Base-by-base conservation (phyloP, 2,888 invertebrate species). In the Helicoverpa assulta region DNA sequence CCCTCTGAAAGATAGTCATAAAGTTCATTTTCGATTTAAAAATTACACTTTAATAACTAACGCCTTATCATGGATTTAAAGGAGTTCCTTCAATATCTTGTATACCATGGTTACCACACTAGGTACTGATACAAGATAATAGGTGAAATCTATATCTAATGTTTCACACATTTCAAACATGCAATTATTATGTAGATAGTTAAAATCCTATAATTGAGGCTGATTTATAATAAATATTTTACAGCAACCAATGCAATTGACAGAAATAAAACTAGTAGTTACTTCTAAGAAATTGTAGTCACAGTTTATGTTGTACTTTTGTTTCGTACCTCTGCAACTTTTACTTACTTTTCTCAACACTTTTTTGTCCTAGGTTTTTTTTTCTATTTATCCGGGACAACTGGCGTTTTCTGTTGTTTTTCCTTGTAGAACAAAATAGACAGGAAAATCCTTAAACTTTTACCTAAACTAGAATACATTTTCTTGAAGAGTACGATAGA, bases 221-320 rank as follows among this genome's bases (percentile, higher is more conserved):
- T 16, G 5, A 16, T 43, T 43, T 43, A 5, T 26, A 33, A 33
- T 26, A 77, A 64, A 64, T 14, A 77, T 21, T 33, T 18, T 29
- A 43, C 40, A 52, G 50, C 21, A 76, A 71, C 40, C 10, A 16
- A 14, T 12, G 40, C 61, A 29, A 62, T 76, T 62, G 69, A 76
- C 61, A 58, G 51, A 62, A 69, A 74, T 40, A 72, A 52, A 60
- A 19, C 47, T 10, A 37, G 10, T 10, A 12, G 10, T 37, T 12
- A 33, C 16, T 19, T 47, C 64, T 33, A 33, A 19, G 21, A 56
- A 64, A 40, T 50, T 29, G 21, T 52, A 57, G 53, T 58, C 56
- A 52, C 78, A n/a, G 72, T 71, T 64, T 50, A 19, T 64, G 19
- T 40, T 40, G 51, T 71, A 71, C 78, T 77, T 63, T 50, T 57